Conservation (phyloP, 2,797 vertebrate genomes). For the Monodelphis domestica region DNA sequence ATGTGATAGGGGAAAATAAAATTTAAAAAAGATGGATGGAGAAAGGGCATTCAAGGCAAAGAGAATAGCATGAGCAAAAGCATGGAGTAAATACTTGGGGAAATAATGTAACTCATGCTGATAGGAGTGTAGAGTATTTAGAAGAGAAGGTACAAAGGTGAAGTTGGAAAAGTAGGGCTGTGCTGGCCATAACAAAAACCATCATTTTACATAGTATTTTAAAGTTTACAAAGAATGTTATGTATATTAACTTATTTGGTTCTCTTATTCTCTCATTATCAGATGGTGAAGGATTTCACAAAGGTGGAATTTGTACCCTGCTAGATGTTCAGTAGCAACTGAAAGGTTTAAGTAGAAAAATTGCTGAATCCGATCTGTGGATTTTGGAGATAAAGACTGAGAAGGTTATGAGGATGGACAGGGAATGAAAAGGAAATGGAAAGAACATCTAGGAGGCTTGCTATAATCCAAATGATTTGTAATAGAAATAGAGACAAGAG, state of each 20-base stretch:
- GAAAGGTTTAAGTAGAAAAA: background rate
- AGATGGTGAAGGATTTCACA: background rate
- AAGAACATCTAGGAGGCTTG: background rate
- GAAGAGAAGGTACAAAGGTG: background rate
- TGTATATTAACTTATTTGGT: background rate
- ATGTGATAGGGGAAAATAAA: too few species aligned
- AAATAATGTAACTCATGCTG: background rate
- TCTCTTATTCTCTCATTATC: background rate
- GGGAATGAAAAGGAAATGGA: background rate
- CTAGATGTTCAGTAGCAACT: background rate
- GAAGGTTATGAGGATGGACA: background rate
- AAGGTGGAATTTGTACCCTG: background rate
- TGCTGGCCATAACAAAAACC: background rate
- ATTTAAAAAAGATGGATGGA: too few species aligned
- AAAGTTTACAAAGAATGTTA: background rate
- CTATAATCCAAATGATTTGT: background rate
- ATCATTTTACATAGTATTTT: background rate
- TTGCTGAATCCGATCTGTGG: background rate
- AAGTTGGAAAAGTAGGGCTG: background rate
- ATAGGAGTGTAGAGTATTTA: background rate
- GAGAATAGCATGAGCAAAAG: background rate
- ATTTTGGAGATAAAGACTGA: background rate
- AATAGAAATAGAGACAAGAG: background rate
- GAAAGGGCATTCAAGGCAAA: background rate
- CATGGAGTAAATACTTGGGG: background rate